phyloP scores from a whole-genome alignment of 2,888 invertebrate species.

The Patella caerulea region DNA sequence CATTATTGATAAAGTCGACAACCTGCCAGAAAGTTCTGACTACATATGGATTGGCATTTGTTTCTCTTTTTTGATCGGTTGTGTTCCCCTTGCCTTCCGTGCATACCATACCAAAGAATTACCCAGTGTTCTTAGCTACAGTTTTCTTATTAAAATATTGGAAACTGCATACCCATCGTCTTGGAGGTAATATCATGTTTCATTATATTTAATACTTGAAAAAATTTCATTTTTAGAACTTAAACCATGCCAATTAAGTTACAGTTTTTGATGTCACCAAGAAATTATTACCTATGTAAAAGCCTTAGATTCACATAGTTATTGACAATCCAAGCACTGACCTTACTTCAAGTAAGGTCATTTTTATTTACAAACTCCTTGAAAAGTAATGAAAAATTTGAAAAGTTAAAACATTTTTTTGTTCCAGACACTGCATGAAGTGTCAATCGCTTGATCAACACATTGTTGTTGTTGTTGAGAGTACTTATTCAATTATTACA shows the following conservation, averaged over 20 bases:
- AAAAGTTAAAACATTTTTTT: too few relatives aligned
- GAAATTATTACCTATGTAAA: too few relatives aligned
- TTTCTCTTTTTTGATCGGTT: conserved; percentile 63
- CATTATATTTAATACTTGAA: neutral
- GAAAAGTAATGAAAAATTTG: too few relatives aligned
- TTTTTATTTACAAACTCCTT: too few relatives aligned
- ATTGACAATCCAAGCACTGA: too few relatives aligned
- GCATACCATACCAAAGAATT: conserved; percentile 57
- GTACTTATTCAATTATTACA: neutral
- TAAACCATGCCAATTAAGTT: too few relatives aligned
- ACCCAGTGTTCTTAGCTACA: conserved; percentile 31
- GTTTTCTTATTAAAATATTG: conserved; percentile 33
- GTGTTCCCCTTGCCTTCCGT: conserved; percentile 63
- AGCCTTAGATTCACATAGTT: too few relatives aligned
- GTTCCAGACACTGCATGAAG: too few relatives aligned
- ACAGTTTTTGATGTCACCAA: too few relatives aligned
- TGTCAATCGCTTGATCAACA: too few relatives aligned
- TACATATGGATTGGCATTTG: conserved; percentile 79
- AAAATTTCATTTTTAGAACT: neutral
- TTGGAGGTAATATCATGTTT: conserved; percentile 45
- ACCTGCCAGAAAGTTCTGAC: conserved; percentile 83
- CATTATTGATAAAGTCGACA: conserved; percentile 92
- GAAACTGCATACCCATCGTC: conserved; percentile 37
- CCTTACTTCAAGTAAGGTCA: too few relatives aligned
- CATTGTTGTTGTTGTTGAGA: conserved; percentile 17